These are phyloP conservation scores for Xenopus borealis DNA, from an alignment of 2,113 vertebrate species.

Conservation along the genomic window DNA sequence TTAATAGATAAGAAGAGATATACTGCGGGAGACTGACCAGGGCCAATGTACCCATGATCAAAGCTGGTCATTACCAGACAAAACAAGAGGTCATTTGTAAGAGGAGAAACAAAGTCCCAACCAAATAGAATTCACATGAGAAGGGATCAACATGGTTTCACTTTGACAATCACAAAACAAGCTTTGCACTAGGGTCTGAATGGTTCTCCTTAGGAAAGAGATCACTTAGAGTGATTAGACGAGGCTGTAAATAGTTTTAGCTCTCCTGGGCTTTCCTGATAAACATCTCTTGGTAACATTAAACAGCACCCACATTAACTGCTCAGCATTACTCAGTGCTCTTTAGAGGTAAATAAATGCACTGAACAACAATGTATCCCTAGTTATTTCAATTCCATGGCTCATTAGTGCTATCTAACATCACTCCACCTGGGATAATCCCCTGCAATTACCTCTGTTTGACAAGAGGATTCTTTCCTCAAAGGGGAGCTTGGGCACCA, in stretches of 20 bases:
- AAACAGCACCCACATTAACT: constrained; percentile 39
- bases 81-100: constrained; percentile 12
- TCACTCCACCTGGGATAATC: too few relatives aligned
- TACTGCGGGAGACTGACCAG: constrained; percentile 42
- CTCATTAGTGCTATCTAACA: too few relatives aligned
- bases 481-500: too few relatives aligned
- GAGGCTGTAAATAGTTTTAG: constrained; percentile 53
- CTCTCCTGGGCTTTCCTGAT: constrained; percentile 49
- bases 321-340: neutral
- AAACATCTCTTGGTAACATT: constrained; percentile 49
- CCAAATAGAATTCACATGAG: constrained; percentile 56
- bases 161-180: constrained; percentile 48
- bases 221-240: constrained; percentile 51
- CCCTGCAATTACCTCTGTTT: too few relatives aligned
- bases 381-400: too few relatives aligned
- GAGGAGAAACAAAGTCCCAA: constrained; percentile 53
- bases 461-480: too few relatives aligned
- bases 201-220: constrained; percentile 39
- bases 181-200: constrained; percentile 53
- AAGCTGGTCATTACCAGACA: constrained; percentile 51
- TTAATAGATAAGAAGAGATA: constrained; percentile 55
- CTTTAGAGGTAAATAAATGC: too few relatives aligned
- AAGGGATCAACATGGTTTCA: constrained; percentile 58
- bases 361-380: too few relatives aligned
- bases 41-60: constrained; percentile 58